These are phyloP conservation scores for Leptogaster cylindrica DNA, from an alignment of 2,888 invertebrate genomes.

Conservation along the genomic window DNA sequence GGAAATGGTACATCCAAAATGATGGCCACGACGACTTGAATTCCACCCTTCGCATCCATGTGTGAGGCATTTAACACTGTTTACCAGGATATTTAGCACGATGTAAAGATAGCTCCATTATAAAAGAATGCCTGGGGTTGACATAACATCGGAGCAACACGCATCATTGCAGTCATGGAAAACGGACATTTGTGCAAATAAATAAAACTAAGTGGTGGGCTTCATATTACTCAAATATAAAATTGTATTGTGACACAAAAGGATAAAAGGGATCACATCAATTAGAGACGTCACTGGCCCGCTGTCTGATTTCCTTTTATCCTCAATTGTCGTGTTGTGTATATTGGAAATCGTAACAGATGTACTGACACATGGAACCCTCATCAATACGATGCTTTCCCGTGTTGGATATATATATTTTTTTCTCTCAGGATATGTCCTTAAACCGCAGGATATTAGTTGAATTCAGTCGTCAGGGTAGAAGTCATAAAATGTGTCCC, in stretches of 20 bases:
- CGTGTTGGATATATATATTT: too few relatives aligned
- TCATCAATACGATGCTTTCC: slow-evolving; percentile 30
- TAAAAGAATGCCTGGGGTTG: slow-evolving; percentile 9
- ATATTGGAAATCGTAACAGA: slow-evolving; percentile 28
- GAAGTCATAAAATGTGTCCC: slow-evolving; percentile 25
- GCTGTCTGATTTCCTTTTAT: slow-evolving; percentile 31
- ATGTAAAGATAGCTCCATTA: slow-evolving; percentile 16
- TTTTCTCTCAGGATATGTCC: not conserved
- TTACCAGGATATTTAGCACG: slow-evolving; percentile 45
- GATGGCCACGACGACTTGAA: not conserved
- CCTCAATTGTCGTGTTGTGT: not conserved
- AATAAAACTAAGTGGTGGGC: slow-evolving; percentile 44
- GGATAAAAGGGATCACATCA: slow-evolving; percentile 46
- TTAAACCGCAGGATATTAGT: slow-evolving; percentile 28
- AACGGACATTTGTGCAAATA: slow-evolving; percentile 46
- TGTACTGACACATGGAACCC: slow-evolving; percentile 26
- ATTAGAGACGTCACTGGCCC: slow-evolving; percentile 44
- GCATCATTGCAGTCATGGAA: slow-evolving; percentile 7
- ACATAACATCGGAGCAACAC: slow-evolving; percentile 23
- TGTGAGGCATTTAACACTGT: slow-evolving; percentile 43
- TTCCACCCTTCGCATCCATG: not conserved
- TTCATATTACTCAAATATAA: slow-evolving; percentile 45
- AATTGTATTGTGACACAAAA: slow-evolving; percentile 45
- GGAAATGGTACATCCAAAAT: not conserved
- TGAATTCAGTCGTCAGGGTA: slow-evolving; percentile 12